Conservation (phyloP, 2,113 vertebrate species). For the Protomyctophum bolini region DNA sequence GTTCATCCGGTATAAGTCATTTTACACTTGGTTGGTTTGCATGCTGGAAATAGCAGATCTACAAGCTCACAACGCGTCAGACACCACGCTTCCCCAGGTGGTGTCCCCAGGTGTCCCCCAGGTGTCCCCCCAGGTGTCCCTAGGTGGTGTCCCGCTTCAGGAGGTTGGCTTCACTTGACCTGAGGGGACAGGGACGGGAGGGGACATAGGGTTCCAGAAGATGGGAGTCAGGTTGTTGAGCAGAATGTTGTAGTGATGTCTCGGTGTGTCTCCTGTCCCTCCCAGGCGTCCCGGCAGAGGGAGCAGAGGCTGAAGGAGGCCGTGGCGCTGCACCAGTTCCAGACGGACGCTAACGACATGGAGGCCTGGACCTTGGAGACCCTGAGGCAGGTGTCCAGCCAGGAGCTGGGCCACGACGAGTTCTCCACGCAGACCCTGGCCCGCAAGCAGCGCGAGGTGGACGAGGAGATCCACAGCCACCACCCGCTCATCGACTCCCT, state of each 20-base stretch:
- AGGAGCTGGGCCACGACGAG: slow-evolving; percentile 90
- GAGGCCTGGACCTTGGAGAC: slow-evolving; percentile 89
- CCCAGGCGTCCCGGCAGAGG: slow-evolving; percentile 79
- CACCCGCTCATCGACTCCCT: slow-evolving; percentile 84
- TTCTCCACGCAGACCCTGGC: slow-evolving; percentile 89
- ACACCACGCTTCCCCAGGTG: too few relatives aligned
- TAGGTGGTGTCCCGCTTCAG: too few relatives aligned
- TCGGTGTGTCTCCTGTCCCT: not conserved
- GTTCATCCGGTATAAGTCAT: too few relatives aligned
- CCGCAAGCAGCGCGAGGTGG: slow-evolving; percentile 89
- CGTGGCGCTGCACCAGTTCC: slow-evolving; percentile 88
- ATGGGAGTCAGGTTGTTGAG: too few relatives aligned
- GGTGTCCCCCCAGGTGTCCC: too few relatives aligned
- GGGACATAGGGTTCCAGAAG: too few relatives aligned
- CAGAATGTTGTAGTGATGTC: not conserved
- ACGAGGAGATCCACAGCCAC: slow-evolving; percentile 90
- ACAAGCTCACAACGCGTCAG: too few relatives aligned
- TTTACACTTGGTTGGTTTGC: too few relatives aligned
- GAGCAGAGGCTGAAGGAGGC: slow-evolving; percentile 83
- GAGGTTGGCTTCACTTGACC: too few relatives aligned
- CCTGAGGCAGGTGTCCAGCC: slow-evolving; percentile 86
- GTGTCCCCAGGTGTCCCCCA: too few relatives aligned
- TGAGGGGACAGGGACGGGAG: too few relatives aligned
- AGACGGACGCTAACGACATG: slow-evolving; percentile 89
- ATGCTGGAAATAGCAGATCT: too few relatives aligned